phyloP scores from a whole-genome alignment of 2,888 invertebrate species.

The Chirona hameri region DNA sequence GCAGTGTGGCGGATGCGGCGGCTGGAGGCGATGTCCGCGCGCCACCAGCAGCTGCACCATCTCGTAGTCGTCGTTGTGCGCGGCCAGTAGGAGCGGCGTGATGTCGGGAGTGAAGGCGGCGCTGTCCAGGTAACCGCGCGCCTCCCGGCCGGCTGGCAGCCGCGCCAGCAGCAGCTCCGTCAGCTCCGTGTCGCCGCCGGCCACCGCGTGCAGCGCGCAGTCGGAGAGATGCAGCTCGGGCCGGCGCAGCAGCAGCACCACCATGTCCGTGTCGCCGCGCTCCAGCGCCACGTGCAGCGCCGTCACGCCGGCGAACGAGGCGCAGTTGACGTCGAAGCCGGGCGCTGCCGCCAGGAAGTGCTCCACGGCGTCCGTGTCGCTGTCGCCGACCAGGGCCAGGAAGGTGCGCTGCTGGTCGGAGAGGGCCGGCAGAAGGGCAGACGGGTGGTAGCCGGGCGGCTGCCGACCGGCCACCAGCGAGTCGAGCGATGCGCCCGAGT shows the following conservation, averaged over 20 bases:
- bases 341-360: background rate
- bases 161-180: slow-evolving; percentile 7
- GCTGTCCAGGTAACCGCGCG: slow-evolving; percentile 12
- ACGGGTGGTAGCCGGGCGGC: slow-evolving; percentile 61
- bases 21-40: slow-evolving; percentile 11
- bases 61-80: slow-evolving; percentile 24
- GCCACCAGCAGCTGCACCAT: slow-evolving; percentile 27
- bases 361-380: slow-evolving; percentile 10
- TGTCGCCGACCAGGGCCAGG: slow-evolving; percentile 45
- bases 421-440: slow-evolving; percentile 64
- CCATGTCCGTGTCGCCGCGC: slow-evolving; percentile 7
- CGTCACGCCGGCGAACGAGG: background rate
- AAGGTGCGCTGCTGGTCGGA: slow-evolving; percentile 62
- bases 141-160: background rate
- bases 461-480: slow-evolving; percentile 56
- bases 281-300: slow-evolving; percentile 3
- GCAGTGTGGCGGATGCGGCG: slow-evolving; percentile 10
- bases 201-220: slow-evolving; percentile 13
- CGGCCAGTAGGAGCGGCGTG: slow-evolving; percentile 28
- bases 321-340: slow-evolving; percentile 2
- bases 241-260: slow-evolving; percentile 8
- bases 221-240: slow-evolving; percentile 11
- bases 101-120: slow-evolving; percentile 12
- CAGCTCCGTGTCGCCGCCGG: background rate
- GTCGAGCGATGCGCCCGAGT: slow-evolving; percentile 44